phyloP scores from a whole-genome alignment of 2,113 vertebrate species.

The Dissostichus mawsoni region DNA sequence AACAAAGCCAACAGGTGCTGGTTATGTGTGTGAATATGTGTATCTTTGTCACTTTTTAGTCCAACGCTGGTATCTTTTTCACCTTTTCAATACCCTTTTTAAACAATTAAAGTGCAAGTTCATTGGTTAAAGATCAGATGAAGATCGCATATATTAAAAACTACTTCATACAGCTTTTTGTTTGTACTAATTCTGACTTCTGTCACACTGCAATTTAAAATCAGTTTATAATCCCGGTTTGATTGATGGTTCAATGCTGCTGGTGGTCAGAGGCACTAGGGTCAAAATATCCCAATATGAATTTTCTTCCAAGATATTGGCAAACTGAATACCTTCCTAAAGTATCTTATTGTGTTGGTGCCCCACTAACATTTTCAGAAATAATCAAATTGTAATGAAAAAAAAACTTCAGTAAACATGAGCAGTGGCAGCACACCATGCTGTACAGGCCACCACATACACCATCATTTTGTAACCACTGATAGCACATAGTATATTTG shows the following conservation, averaged over 20 bases:
- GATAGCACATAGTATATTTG: no score
- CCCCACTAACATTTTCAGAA: not conserved
- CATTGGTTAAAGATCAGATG: not conserved
- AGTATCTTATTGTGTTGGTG: not conserved
- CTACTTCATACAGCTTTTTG: not conserved
- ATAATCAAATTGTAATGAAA: not conserved
- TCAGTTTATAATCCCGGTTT: not conserved
- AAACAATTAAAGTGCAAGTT: not conserved
- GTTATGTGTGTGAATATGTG: not conserved
- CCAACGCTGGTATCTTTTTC: not conserved
- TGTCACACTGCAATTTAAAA: not conserved
- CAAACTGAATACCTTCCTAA: no score
- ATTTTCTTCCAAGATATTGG: no score
- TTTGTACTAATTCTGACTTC: not conserved
- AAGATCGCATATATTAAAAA: not conserved
- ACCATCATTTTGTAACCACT: not conserved
- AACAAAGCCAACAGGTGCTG: slow-evolving; percentile 49
- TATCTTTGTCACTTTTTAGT: not conserved
- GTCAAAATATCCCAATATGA: not conserved
- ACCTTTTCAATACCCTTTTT: not conserved
- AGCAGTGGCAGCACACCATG: not conserved
- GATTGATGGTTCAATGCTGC: not conserved
- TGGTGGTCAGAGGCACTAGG: not conserved
- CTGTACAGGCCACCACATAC: not conserved
- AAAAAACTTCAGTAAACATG: not conserved